Evolutionary conservation across 2,888 invertebrate species (phyloP), one percentile per base, ranked within the genome.

Genomic region (Callyntrura guangdongensis): DNA sequence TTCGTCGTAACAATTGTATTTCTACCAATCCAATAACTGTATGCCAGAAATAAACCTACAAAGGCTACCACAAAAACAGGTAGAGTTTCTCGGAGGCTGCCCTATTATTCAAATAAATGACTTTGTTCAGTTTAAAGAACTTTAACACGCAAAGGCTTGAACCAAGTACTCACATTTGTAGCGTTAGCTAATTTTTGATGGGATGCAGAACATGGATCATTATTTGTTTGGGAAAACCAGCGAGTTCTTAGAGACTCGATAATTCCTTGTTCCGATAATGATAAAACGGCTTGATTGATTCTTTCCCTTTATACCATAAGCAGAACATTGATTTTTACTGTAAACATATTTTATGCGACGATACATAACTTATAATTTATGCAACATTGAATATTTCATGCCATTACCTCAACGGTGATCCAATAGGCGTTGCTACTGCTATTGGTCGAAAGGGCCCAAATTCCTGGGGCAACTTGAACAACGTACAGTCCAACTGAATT

Each of bases 211-310:
- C 77, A 47, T 20, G 6, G 6, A 5, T 5, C 53, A 20, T 77
- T 49, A 49, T 27, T 79, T 5, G n/a, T n/a, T 6, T 20, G 8
- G n/a, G 79, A 22, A 79, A 86, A 86, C 86, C 86, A 86, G 2
- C 86, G 77, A 20, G 0, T 47, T 4, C 64, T 53, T 17, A 87
- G 56, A 12, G 81, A 49, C 69, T 87, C 87, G 14, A 69, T 81
- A 17, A 81, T 69, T 0, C 87, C 87, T 45, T 87, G 87, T 56
- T 87, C 87, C 0, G 81, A 87, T n/a, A 89, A 22, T n/a, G 84
- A 74, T 9, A 89, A 74, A 53, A 83, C 89, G 0, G 89, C 83
- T 47, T 84, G 89, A 72, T 89, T 84, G n/a, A 89, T 77, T 72
- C 83, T 72, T 77, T 89, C 89, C 11, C 83, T 84, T 11, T 1